A percentile compares a stretch with the other conserved stretches of the same genome.
phyloP scores from a whole-genome alignment of 2,888 invertebrate genomes.

The Coleophora deauratella region DNA sequence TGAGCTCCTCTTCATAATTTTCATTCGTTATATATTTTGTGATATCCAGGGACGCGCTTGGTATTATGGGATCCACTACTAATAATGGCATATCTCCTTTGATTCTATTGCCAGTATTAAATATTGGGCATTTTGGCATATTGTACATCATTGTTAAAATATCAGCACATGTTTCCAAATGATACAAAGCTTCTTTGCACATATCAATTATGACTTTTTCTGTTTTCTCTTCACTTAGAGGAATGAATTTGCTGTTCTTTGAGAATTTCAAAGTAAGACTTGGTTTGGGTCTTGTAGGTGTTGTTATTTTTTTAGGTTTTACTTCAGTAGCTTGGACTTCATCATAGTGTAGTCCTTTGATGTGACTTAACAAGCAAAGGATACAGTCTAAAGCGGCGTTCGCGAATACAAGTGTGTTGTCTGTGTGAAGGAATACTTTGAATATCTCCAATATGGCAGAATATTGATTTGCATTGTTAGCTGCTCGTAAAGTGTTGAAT shows the following conservation, averaged over 20 bases:
- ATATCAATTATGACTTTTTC: slow-evolving; percentile 73
- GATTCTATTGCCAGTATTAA: slow-evolving; percentile 90
- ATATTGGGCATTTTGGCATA: slow-evolving; percentile 95
- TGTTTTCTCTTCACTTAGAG: slow-evolving; percentile 60
- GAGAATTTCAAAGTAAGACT: slow-evolving; percentile 58
- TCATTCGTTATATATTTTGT: slow-evolving; percentile 80
- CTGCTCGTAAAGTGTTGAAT: slow-evolving; percentile 94
- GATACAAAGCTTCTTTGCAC: slow-evolving; percentile 86
- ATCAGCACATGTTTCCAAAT: slow-evolving; percentile 88
- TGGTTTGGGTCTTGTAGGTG: slow-evolving; percentile 46
- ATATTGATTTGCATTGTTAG: slow-evolving; percentile 82
- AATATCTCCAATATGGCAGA: slow-evolving; percentile 91
- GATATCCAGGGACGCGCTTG: slow-evolving; percentile 79
- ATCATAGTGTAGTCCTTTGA: slow-evolving; percentile 79
- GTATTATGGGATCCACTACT: slow-evolving; percentile 89
- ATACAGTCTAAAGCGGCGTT: slow-evolving; percentile 96
- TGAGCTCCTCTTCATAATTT: slow-evolving; percentile 78
- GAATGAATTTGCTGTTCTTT: slow-evolving; percentile 65
- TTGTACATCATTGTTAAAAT: slow-evolving; percentile 94
- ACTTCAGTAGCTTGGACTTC: slow-evolving; percentile 65
- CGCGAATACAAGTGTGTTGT: slow-evolving; percentile 94
- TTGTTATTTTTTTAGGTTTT: slow-evolving; percentile 46
- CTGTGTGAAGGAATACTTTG: slow-evolving; percentile 92
- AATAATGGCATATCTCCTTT: slow-evolving; percentile 85
- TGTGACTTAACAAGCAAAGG: slow-evolving; percentile 85